Evolutionary conservation across 2,797 vertebrate species (phyloP).

Genomic region (Paratrypauchen microcephalus): DNA sequence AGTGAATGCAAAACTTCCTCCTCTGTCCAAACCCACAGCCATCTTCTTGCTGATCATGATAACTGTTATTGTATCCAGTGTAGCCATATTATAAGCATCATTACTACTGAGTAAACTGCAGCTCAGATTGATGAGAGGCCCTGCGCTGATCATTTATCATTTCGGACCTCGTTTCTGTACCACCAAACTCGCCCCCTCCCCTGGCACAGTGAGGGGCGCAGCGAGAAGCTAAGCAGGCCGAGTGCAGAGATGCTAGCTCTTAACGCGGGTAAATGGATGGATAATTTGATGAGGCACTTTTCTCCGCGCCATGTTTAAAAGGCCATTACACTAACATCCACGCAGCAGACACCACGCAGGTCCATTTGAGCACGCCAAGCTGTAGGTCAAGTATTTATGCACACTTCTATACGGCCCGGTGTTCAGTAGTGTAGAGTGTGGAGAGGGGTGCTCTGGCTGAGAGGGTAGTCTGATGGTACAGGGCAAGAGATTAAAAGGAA

Average conservation of each 20-base stretch:
- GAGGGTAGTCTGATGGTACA: neutral
- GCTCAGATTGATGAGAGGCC: constrained; percentile 1
- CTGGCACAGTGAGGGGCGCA: constrained; percentile 18
- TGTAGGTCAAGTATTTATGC: constrained; percentile 47
- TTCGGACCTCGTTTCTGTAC: neutral
- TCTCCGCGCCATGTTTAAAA: constrained; percentile 74
- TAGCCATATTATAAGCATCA: constrained; percentile 18
- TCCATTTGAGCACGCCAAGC: constrained; percentile 39
- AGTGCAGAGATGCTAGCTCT: constrained; percentile 59
- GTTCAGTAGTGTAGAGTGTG: neutral
- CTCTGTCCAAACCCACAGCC: neutral
- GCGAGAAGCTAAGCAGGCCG: constrained; percentile 55
- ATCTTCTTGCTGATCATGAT: constrained; percentile 6
- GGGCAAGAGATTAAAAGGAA: neutral
- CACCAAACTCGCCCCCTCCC: constrained; percentile 15
- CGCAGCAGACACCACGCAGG: constrained; percentile 55
- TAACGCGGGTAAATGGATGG: constrained; percentile 63
- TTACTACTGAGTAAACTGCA: neutral
- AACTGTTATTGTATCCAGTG: constrained; percentile 9
- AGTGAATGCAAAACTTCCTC: neutral
- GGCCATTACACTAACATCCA: constrained; percentile 63
- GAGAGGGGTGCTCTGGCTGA: neutral
- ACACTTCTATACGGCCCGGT: constrained; percentile 17
- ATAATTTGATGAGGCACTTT: constrained; percentile 70
- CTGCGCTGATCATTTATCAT: constrained; percentile 10